phyloP scores from a whole-genome alignment of 2,888 invertebrate species.

The Elmis aenea region DNA sequence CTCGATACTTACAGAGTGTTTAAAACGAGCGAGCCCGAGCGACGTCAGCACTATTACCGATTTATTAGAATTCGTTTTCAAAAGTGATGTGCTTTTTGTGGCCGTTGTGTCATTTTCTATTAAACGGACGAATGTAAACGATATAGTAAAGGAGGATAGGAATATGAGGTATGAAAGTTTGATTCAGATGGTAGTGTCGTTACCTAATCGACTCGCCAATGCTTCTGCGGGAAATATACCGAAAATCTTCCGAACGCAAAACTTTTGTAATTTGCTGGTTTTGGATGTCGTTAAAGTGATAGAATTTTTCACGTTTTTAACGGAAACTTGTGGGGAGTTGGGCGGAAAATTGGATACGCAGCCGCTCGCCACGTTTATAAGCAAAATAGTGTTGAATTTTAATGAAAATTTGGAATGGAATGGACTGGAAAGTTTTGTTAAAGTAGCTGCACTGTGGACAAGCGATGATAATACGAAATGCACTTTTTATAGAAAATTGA shows the following conservation, averaged over 20 bases:
- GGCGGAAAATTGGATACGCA: slow-evolving; percentile 36
- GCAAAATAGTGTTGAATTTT: slow-evolving; percentile 58
- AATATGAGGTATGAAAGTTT: slow-evolving; percentile 38
- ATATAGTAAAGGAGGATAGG: slow-evolving; percentile 19
- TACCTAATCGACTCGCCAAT: slow-evolving; percentile 71
- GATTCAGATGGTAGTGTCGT: slow-evolving; percentile 58
- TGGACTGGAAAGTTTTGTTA: slow-evolving; percentile 51
- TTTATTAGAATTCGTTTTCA: slow-evolving; percentile 50
- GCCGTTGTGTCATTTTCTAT: slow-evolving; percentile 38
- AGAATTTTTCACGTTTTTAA: slow-evolving; percentile 53
- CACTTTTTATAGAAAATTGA: slow-evolving; percentile 33
- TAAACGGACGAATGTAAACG: slow-evolving; percentile 6
- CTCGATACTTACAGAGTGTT: slow-evolving; percentile 45
- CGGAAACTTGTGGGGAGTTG: slow-evolving; percentile 32
- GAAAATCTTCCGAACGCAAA: slow-evolving; percentile 53
- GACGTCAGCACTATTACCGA: slow-evolving; percentile 43
- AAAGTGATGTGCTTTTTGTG: slow-evolving; percentile 55
- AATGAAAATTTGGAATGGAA: slow-evolving; percentile 47
- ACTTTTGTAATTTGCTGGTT: slow-evolving; percentile 55
- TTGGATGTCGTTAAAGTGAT: slow-evolving; percentile 58
- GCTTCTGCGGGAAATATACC: slow-evolving; percentile 53
- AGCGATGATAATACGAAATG: slow-evolving; percentile 36
- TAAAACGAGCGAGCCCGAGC: slow-evolving; percentile 45
- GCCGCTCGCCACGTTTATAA: slow-evolving; percentile 46
- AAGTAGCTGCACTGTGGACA: slow-evolving; percentile 54